phyloP scores from a whole-genome alignment of 1,140 invertebrate genomes.

The Solen grandis region DNA sequence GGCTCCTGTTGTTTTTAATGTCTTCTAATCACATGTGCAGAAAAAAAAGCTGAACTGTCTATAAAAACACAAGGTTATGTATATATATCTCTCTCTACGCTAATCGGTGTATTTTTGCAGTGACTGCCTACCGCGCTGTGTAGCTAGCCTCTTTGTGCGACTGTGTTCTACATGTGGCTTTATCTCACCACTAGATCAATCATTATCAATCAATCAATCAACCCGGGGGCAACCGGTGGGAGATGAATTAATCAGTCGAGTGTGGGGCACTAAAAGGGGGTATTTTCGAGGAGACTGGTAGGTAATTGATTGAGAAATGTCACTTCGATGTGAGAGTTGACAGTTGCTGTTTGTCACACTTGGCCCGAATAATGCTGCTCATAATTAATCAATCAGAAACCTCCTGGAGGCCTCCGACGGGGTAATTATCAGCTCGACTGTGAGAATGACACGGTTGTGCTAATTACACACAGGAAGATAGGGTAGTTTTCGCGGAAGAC shows the following conservation, averaged over 20 bases:
- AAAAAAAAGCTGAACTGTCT: too few species aligned
- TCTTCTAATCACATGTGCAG: too few species aligned
- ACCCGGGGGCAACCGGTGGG: slow-evolving; percentile 24
- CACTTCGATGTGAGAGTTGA: slow-evolving; percentile 28
- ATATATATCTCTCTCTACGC: too few species aligned
- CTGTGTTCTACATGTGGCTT: slow-evolving; percentile 16
- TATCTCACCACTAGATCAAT: slow-evolving; percentile 42
- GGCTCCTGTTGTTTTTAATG: too few species aligned
- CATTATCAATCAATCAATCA: slow-evolving; percentile 57
- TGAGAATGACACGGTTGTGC: too few species aligned
- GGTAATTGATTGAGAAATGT: slow-evolving; percentile 52
- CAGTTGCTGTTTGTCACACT: slow-evolving; percentile 44
- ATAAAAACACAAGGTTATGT: too few species aligned
- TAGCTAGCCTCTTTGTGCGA: neutral
- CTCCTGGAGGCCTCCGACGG: neutral
- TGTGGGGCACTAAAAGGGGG: neutral
- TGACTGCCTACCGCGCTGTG: too few species aligned
- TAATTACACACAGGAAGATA: too few species aligned
- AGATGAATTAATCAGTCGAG: slow-evolving; percentile 31
- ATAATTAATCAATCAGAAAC: slow-evolving; percentile 45
- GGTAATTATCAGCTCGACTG: neutral
- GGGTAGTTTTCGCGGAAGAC: too few species aligned
- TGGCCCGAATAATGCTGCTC: slow-evolving; percentile 6
- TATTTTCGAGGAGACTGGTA: neutral
- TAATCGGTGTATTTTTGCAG: too few species aligned